Conservation (phyloP, 2,888 invertebrate genomes). For the Serrognathus titanus region DNA sequence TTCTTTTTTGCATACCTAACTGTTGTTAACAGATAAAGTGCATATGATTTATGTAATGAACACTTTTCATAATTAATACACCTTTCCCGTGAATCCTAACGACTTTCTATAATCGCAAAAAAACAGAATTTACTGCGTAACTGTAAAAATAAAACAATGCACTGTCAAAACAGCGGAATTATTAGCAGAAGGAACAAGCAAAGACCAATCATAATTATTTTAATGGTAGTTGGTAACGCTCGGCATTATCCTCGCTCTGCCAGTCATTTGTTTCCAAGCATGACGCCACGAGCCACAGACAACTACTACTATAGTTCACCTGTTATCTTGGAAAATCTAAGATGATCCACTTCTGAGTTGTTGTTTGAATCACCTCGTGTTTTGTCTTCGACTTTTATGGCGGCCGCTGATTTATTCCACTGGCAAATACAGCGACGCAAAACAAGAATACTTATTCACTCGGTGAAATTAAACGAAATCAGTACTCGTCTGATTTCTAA, state of each 20-base stretch:
- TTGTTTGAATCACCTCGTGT: conserved; percentile 13
- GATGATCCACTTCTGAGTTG: conserved; percentile 42
- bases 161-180: conserved; percentile 43
- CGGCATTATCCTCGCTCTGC: conserved; percentile 52
- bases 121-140: conserved; percentile 19
- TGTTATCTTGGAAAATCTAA: conserved; percentile 38
- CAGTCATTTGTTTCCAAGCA: conserved; percentile 54
- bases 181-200: conserved; percentile 39
- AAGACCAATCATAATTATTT: conserved; percentile 50
- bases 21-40: too few relatives aligned
- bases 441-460: neutral
- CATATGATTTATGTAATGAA: too few relatives aligned
- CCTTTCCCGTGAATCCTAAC: too few relatives aligned
- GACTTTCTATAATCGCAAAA: neutral
- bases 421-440: neutral
- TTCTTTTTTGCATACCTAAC: too few relatives aligned
- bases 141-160: conserved; percentile 35
- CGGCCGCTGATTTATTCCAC: neutral
- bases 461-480: neutral
- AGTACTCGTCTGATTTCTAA: too few relatives aligned
- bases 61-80: too few relatives aligned
- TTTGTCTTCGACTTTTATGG: neutral
- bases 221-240: conserved; percentile 49
- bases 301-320: conserved; percentile 47
- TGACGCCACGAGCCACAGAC: conserved; percentile 52